phyloP scores from a whole-genome alignment of 2,797 vertebrate species.

The Clarias pachynema region DNA sequence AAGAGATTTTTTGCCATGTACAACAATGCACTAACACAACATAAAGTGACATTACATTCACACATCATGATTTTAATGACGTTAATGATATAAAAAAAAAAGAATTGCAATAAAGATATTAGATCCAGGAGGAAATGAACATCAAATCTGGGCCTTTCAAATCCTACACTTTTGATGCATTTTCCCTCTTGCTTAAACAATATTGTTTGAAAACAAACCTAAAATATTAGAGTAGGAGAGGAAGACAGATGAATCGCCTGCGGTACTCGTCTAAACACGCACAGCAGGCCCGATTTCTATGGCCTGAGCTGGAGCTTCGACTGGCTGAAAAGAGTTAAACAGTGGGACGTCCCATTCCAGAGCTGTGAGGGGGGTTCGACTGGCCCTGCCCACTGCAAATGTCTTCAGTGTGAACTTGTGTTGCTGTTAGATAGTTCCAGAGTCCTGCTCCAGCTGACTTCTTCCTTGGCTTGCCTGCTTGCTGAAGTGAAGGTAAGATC shows the following conservation, averaged over 20 bases:
- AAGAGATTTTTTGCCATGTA: neutral
- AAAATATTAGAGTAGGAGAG: neutral
- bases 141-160: neutral
- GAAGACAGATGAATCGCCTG: neutral
- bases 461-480: constrained; percentile 72
- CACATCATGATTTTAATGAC: neutral
- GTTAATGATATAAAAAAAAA: neutral
- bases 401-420: constrained; percentile 73
- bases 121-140: neutral
- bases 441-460: constrained; percentile 74
- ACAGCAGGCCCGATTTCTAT: neutral
- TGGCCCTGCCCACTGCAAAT: constrained; percentile 74
- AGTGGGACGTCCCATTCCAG: constrained; percentile 69
- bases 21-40: neutral
- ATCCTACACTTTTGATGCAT: neutral
- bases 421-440: constrained; percentile 80
- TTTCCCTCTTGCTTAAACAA: neutral
- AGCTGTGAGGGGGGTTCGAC: constrained; percentile 43
- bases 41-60: neutral
- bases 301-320: neutral
- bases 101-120: neutral
- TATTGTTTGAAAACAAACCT: neutral
- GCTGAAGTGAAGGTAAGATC: constrained; percentile 81
- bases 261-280: neutral
- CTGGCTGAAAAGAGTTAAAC: constrained; percentile 63